Conservation (phyloP, 2,888 invertebrate species). For the Hedychridium roseum region DNA sequence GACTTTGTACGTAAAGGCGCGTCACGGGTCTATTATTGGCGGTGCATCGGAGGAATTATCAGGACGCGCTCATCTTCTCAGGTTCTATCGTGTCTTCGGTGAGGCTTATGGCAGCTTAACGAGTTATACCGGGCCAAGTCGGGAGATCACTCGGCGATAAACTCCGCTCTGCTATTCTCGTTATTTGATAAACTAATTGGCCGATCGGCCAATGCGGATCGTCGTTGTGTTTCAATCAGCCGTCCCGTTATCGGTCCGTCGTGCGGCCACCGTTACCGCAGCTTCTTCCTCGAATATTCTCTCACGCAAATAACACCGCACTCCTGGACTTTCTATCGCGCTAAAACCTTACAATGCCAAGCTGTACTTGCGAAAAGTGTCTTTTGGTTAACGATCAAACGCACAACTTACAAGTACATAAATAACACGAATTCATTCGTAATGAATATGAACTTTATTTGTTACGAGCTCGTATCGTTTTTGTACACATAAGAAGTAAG, state of each 20-base stretch:
- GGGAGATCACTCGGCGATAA: constrained; percentile 30
- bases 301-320: constrained; percentile 20
- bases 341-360: too few relatives aligned
- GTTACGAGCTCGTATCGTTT: too few relatives aligned
- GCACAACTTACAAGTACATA: too few relatives aligned
- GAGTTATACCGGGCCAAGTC: constrained; percentile 29
- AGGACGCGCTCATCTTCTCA: constrained; percentile 12
- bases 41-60: constrained; percentile 23
- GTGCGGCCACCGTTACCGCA: constrained; percentile 29
- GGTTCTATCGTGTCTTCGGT: constrained; percentile 29
- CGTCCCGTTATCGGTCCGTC: constrained; percentile 34
- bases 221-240: constrained; percentile 31
- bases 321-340: too few relatives aligned
- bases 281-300: constrained; percentile 23
- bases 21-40: too few relatives aligned
- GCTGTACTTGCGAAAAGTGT: too few relatives aligned
- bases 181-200: constrained; percentile 41
- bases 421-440: too few relatives aligned
- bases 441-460: too few relatives aligned
- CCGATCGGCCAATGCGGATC: constrained; percentile 21
- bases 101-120: constrained; percentile 34
- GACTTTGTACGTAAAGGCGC: too few relatives aligned
- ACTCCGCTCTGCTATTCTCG: constrained; percentile 33
- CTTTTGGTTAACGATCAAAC: too few relatives aligned
- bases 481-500: too few relatives aligned